Base-by-base conservation (phyloP, 2,797 vertebrate species). In the Pangasius macronema region DNA sequence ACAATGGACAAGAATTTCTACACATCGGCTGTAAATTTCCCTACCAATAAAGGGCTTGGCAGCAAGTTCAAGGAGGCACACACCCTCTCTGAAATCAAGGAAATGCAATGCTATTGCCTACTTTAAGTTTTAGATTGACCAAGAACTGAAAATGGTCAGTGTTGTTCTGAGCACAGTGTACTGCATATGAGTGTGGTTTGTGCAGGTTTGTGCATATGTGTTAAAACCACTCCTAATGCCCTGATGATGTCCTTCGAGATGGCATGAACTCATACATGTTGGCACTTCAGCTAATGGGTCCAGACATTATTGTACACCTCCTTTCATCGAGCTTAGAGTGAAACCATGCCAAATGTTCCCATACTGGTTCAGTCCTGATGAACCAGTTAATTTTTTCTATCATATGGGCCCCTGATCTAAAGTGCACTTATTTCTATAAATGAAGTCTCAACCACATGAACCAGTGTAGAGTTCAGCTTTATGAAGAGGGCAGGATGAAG, bases 61-160 rank as follows among this genome's bases (percentile, higher is more conserved):
- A 11, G 82, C 22, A 30, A 59, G 42, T 80, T 89, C 76, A 75
- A 84, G 16, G 49, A 87, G 85, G 67, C 82, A 80, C 27, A 46
- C 72, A 0, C 57, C 20, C 16, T 4, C 30, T 83, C 27, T 18
- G 14, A 53, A n/a, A 70, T 86, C 68, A 1, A 82, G 24, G 36
- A 85, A 27, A 53, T 67, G 20, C 22, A 57, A 59, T 27, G 10
- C 51, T 80, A 2, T 53, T 39, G 22, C 59, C 33, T 30, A 39
- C 13, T 59, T 73, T 1, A 77, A 14, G 13, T 14, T 63, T n/a
- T 5, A 6, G 6, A 61, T 65, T 67, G 5, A 79, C 22, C 51
- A 5, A 53, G 51, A 77, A 9, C 18, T 53, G 0, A 30, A 20
- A 59, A 22, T 49, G 27, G 27, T 46, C 57, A 33, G 51, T 68